Conservation (phyloP, 2,888 invertebrate species). For the Hypolimnas misippus region DNA sequence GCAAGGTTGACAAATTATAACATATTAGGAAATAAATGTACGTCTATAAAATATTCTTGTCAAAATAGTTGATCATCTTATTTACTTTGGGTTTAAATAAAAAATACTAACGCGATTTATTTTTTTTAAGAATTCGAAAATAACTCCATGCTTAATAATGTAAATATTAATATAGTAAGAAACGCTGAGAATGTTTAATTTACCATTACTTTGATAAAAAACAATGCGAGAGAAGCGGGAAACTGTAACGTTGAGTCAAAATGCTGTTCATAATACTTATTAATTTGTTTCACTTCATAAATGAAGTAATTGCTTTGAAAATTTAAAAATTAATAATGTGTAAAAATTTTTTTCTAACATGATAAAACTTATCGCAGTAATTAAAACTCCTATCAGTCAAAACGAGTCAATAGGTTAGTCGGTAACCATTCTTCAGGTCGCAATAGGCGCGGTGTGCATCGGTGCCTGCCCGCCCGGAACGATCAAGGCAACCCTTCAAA, state of each 20-base stretch:
- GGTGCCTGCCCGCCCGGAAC: slow-evolving; percentile 53
- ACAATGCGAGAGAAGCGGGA: too few relatives aligned
- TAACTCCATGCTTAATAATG: too few relatives aligned
- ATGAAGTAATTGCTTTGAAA: background rate
- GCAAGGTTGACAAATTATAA: slow-evolving; percentile 27
- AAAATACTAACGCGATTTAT: too few relatives aligned
- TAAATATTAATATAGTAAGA: too few relatives aligned
- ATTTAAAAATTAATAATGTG: background rate
- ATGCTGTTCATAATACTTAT: background rate
- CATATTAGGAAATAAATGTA: background rate
- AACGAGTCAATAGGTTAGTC: slow-evolving; percentile 38
- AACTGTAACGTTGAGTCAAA: too few relatives aligned
- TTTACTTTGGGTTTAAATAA: too few relatives aligned
- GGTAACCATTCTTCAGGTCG: slow-evolving; percentile 28
- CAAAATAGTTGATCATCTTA: background rate
- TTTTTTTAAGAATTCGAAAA: too few relatives aligned
- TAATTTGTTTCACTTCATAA: background rate
- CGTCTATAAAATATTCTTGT: background rate
- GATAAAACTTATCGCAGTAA: background rate
- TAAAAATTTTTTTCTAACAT: background rate
- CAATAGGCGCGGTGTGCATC: slow-evolving; percentile 37
- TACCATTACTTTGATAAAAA: too few relatives aligned
- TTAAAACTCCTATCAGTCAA: slow-evolving; percentile 1
- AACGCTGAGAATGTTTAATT: too few relatives aligned
- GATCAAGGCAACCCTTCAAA: slow-evolving; percentile 23